Conservation (phyloP, 2,113 vertebrate species). For the Cyphomyrus plagiostoma region DNA sequence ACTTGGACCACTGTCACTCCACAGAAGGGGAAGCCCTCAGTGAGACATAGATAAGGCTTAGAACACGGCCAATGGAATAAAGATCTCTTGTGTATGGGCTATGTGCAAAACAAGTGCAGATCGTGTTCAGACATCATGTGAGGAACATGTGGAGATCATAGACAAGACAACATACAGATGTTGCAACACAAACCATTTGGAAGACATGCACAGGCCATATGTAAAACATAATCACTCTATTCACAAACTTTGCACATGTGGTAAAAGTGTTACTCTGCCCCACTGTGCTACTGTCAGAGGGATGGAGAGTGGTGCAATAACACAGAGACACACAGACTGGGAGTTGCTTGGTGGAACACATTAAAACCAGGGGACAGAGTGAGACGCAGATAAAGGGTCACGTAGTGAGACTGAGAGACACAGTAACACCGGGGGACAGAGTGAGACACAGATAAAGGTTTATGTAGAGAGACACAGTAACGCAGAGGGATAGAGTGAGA, state of each 20-base stretch:
- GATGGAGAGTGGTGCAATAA: background rate
- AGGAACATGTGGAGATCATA: background rate
- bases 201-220: background rate
- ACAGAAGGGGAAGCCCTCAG: background rate
- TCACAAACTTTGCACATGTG: background rate
- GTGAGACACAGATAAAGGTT: background rate
- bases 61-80: background rate
- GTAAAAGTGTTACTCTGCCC: background rate
- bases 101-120: background rate
- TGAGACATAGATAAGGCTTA: background rate
- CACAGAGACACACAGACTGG: background rate
- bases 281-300: background rate
- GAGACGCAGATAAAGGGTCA: background rate
- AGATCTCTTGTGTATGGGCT: background rate
- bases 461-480: background rate
- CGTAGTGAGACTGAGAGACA: background rate
- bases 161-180: background rate
- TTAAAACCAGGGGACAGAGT: background rate
- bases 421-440: background rate
- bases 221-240: background rate
- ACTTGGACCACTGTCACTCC: background rate
- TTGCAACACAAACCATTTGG: background rate
- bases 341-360: background rate
- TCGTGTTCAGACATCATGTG: background rate
- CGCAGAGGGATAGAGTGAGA: background rate